Base-by-base conservation (phyloP, 2,113 vertebrate species). In the Hystrix cristata region DNA sequence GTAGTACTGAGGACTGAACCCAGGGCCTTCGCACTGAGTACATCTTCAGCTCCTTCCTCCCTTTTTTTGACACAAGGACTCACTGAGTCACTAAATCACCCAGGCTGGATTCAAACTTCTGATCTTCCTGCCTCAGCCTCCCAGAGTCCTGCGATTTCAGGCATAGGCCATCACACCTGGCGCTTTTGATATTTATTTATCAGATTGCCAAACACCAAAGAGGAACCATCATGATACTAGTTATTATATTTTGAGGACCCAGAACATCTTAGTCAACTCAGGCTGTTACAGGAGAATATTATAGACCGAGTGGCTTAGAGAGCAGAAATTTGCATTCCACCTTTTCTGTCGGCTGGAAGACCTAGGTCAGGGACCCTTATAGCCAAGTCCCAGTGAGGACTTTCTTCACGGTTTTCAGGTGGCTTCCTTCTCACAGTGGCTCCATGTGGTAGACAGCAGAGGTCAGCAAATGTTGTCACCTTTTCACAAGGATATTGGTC, bases 181-280 rank as follows among this genome's bases (percentile, higher is more conserved):
- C 5, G 46, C 43, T 74, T 74, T 43, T 74, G 38, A 46, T 46
- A 46, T 97, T 97, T 97, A 87, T 95, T 97, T 96, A 88, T 90
- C 6, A 0, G 57, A 92, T 86, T 87, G 79, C 87, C 96, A 93
- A 60, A 82, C 67, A 92, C 82, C 79, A 84, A 57, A 11, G 60
- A 95, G 53, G 97, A 97, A 94, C 91, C 79, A 89, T 86, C 97
- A 96, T 86, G 97, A 25, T 27, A 25, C 97, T 16, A 31, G 19
- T 60, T 18, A 11, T 23, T 64, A 2, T 43, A 25, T 72, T 34
- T 29, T 34, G n/a, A 3, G 14, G 7, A 15, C 12, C 16, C 25
- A n/a, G 16, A 65, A 1, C 43, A 10, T 71, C 34, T 65, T 65
- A 29, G 57, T 65, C 19, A 27, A 1, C 34, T 57, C 43, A 55